These are phyloP conservation scores for Julus scanicus DNA, from an alignment of 2,888 invertebrate species.

Conservation along the genomic window DNA sequence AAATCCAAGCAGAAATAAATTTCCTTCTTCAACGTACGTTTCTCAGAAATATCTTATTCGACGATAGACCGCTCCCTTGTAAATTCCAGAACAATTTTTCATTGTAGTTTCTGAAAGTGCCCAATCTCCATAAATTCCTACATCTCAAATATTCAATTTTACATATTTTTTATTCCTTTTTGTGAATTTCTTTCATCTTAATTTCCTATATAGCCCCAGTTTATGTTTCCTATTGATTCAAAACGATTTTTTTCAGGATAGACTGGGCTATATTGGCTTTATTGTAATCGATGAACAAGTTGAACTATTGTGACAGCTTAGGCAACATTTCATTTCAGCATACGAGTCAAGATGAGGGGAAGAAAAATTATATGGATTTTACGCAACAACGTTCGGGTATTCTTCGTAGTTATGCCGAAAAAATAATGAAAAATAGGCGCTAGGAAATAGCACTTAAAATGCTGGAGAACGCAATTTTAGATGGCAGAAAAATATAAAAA, in stretches of 20 bases:
- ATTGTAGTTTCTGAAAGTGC: background rate
- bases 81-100: background rate
- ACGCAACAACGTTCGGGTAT: background rate
- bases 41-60: background rate
- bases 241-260: background rate
- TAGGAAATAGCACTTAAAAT: constrained; percentile 32
- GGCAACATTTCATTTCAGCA: constrained; percentile 37
- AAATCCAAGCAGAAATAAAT: background rate
- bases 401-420: background rate
- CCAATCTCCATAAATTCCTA: constrained; percentile 34
- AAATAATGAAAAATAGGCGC: constrained; percentile 46
- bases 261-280: background rate
- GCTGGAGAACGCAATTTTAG: background rate
- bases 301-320: constrained; percentile 22
- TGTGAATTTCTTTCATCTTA: constrained; percentile 28
- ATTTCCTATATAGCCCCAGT: background rate
- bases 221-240: background rate
- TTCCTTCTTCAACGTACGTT: background rate
- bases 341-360: constrained; percentile 34
- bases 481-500: constrained; percentile 36
- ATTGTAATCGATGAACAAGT: constrained; percentile 39
- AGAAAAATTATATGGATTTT: constrained; percentile 15
- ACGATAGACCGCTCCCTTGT: background rate
- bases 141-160: constrained; percentile 1
- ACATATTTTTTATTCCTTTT: background rate